These are phyloP conservation scores for Lytechinus variegatus DNA, from an alignment of 35 echinoderm and acorn worm species.

Conservation along the genomic window DNA sequence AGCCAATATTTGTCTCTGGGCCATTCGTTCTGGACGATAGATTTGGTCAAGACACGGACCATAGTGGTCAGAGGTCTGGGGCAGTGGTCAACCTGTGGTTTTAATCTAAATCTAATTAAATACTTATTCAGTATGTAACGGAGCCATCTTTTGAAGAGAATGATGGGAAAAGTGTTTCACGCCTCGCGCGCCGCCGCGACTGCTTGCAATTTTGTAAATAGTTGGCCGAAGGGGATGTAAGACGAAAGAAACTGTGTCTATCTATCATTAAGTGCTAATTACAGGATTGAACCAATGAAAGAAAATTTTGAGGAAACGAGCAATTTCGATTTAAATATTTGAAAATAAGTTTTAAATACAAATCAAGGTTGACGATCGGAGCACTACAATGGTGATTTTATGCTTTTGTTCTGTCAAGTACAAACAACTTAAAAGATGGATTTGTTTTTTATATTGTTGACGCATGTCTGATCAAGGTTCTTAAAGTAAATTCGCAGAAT, in stretches of 20 bases:
- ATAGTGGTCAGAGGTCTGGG: neutral
- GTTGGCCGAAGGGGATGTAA: neutral
- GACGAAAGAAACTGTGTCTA: neutral
- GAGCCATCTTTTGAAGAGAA: neutral
- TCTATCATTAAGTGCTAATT: neutral
- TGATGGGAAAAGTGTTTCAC: neutral
- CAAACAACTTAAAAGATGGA: neutral
- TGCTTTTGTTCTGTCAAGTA: neutral
- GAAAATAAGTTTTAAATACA: no score
- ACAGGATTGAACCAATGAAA: neutral
- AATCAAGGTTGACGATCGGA: neutral
- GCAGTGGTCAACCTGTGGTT: neutral
- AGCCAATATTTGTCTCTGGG: neutral
- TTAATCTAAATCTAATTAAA: conserved; percentile 1
- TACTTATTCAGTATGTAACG: neutral
- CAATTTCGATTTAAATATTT: neutral
- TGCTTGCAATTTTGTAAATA: neutral
- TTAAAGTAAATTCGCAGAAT: neutral
- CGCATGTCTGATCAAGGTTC: neutral
- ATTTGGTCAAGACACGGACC: neutral
- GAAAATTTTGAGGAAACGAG: neutral
- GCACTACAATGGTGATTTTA: neutral
- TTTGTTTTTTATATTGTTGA: neutral
- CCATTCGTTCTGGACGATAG: neutral
- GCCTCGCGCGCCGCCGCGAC: neutral